Conservation (phyloP, 2,888 invertebrate species). For the Clusia tigrina region DNA sequence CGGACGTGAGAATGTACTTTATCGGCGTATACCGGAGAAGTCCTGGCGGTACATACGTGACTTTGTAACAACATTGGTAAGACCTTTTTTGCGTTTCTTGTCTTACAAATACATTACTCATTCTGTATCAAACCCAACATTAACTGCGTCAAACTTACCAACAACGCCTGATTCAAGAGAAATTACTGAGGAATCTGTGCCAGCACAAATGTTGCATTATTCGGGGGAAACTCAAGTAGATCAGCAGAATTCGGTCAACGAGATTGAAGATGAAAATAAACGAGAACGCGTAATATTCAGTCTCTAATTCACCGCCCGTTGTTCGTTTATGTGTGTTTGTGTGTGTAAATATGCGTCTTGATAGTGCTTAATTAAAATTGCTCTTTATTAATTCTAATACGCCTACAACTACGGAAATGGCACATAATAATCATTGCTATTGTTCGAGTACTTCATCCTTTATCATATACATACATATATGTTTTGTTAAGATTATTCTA, state of each 20-base stretch:
- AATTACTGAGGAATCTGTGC: slow-evolving; percentile 27
- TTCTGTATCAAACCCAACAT: neutral
- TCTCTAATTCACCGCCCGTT: too few relatives aligned
- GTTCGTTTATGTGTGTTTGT: too few relatives aligned
- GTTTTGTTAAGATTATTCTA: too few relatives aligned
- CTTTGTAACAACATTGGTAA: slow-evolving; percentile 88
- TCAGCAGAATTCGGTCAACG: neutral
- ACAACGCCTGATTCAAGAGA: slow-evolving; percentile 12
- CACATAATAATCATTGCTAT: too few relatives aligned
- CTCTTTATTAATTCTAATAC: too few relatives aligned
- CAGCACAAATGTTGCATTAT: slow-evolving; percentile 48
- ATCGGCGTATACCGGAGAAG: slow-evolving; percentile 67
- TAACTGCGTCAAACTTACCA: neutral
- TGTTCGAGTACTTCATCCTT: too few relatives aligned
- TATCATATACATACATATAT: too few relatives aligned
- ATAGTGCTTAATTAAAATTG: too few relatives aligned
- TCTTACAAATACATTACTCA: slow-evolving; percentile 15
- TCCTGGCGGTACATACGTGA: slow-evolving; percentile 80
- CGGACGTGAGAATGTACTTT: slow-evolving; percentile 59
- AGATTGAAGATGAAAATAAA: neutral
- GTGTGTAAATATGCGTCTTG: too few relatives aligned
- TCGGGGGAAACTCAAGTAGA: slow-evolving; percentile 39
- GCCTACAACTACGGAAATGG: too few relatives aligned
- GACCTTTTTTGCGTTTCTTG: slow-evolving; percentile 65
- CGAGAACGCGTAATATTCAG: slow-evolving; percentile 36